These are phyloP conservation scores for Rhynchotus rufescens DNA, from an alignment of 2,797 vertebrate species.

Conservation along the genomic window DNA sequence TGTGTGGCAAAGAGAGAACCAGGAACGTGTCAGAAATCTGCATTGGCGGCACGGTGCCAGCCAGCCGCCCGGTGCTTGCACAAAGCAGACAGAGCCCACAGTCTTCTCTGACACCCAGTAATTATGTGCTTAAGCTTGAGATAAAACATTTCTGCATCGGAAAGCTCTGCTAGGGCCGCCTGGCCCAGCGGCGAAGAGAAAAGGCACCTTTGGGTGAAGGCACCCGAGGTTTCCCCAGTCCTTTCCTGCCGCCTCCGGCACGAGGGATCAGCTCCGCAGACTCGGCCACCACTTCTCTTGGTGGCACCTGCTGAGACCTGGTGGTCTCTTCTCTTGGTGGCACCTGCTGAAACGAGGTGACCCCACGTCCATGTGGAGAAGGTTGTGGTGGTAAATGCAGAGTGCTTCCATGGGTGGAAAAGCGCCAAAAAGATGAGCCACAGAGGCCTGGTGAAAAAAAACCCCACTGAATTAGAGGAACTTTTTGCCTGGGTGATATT, in stretches of 20 bases:
- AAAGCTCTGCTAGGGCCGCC: not conserved
- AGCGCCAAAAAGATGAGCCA: not conserved
- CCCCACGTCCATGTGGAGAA: not conserved
- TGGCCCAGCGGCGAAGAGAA: not conserved
- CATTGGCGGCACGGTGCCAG: conserved; percentile 16
- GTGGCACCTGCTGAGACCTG: too few relatives aligned
- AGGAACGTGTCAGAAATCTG: conserved; percentile 10
- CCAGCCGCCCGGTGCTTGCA: not conserved
- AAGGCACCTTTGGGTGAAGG: not conserved
- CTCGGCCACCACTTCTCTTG: not conserved
- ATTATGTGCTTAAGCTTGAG: conserved; percentile 1
- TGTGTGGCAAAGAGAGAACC: not conserved
- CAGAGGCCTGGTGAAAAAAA: not conserved
- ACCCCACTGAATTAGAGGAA: not conserved
- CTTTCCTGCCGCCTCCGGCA: not conserved
- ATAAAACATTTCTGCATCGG: not conserved
- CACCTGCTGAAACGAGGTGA: not conserved
- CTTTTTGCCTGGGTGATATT: accelerated
- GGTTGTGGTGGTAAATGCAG: not conserved
- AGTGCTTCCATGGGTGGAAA: not conserved
- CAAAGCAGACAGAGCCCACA: not conserved
- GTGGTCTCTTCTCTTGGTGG: not conserved
- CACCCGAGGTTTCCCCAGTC: not conserved
- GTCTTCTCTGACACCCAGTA: conserved; percentile 17
- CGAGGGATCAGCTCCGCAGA: not conserved